Conservation (phyloP, 1,140 invertebrate species). For the Mesaphorura yosii region DNA sequence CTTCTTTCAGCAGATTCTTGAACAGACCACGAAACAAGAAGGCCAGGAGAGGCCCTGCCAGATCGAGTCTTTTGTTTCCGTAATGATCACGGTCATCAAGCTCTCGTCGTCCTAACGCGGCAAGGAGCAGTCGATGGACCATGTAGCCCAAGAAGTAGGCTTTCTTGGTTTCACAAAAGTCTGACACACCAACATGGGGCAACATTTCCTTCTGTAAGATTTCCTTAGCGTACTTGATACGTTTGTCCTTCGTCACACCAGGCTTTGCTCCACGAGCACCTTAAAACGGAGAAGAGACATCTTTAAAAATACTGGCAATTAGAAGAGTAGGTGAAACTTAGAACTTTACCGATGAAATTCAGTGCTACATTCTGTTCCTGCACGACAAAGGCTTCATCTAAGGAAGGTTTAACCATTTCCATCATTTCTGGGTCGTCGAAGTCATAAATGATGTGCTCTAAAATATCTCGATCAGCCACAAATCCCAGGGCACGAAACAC, state of each 20-base stretch:
- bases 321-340: too few relatives aligned
- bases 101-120: constrained; percentile 86
- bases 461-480: constrained; percentile 94
- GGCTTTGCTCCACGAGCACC: constrained; percentile 89
- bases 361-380: constrained; percentile 97
- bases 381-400: constrained; percentile 98
- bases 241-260: constrained; percentile 95
- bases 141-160: constrained; percentile 97
- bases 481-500: constrained; percentile 94
- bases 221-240: constrained; percentile 97
- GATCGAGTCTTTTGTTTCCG: constrained; percentile 93
- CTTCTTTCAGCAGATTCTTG: constrained; percentile 88
- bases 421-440: constrained; percentile 99
- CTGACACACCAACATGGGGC: constrained; percentile 95
- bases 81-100: constrained; percentile 99
- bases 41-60: constrained; percentile 90
- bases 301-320: too few relatives aligned
- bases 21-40: constrained; percentile 90
- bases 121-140: constrained; percentile 88
- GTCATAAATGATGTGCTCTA: constrained; percentile 98
- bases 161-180: constrained; percentile 99
- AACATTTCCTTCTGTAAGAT: constrained; percentile 99
- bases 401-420: constrained; percentile 98
- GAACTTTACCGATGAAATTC: constrained; percentile 68
- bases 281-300: constrained; percentile 18